These are phyloP conservation scores for Pelobates cultripes DNA, from an alignment of 2,797 vertebrate species.

Conservation along the genomic window DNA sequence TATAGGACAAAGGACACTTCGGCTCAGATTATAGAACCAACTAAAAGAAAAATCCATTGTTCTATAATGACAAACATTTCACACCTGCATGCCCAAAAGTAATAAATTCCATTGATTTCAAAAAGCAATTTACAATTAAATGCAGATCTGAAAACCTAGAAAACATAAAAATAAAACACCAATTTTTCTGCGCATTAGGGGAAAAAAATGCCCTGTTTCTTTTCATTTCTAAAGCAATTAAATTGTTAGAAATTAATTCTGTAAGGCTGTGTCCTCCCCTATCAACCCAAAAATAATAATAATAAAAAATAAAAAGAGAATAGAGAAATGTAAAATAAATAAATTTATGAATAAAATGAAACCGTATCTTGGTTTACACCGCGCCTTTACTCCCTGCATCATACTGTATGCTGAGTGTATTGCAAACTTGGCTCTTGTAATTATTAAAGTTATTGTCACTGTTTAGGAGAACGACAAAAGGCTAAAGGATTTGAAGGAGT, in stretches of 20 bases:
- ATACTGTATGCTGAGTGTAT: accelerated
- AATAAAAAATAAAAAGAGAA: background rate
- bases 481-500: too few species aligned
- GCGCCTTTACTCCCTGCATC: slow-evolving; percentile 24
- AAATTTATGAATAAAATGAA: slow-evolving; percentile 17
- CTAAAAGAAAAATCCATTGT: slow-evolving; percentile 56
- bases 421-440: slow-evolving; percentile 55
- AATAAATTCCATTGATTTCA: slow-evolving; percentile 69
- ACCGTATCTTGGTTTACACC: slow-evolving; percentile 11
- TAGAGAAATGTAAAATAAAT: slow-evolving; percentile 10
- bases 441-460: too few species aligned
- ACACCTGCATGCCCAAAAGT: slow-evolving; percentile 66
- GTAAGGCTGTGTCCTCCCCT: slow-evolving; percentile 57
- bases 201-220: background rate
- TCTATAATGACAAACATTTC: slow-evolving; percentile 66
- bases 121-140: slow-evolving; percentile 69
- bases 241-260: slow-evolving; percentile 65
- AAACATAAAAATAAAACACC: slow-evolving; percentile 56
- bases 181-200: slow-evolving; percentile 12
- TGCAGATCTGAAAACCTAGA: slow-evolving; percentile 63
- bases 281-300: background rate
- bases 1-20: slow-evolving; percentile 49
- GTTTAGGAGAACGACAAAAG: too few species aligned
- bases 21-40: slow-evolving; percentile 57
- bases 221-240: slow-evolving; percentile 59